Conservation (phyloP, 2,797 vertebrate genomes). For the Chanos chanos region DNA sequence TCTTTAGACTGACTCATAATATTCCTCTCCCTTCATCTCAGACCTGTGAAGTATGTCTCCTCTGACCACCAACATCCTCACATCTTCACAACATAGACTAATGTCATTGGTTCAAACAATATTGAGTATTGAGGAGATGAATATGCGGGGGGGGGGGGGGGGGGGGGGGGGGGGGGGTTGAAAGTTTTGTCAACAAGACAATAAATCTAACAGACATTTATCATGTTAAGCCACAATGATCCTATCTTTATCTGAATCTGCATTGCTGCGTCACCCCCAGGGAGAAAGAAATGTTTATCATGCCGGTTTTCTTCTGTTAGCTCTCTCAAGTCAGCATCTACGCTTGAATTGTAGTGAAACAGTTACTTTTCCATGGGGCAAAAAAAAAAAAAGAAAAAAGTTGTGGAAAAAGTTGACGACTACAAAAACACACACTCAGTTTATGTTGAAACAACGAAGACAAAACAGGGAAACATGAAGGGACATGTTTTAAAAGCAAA, state of each 20-base stretch:
- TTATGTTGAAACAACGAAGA: slow-evolving; percentile 59
- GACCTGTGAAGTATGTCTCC: background rate
- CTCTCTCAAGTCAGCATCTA: slow-evolving; percentile 33
- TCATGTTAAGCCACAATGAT: background rate
- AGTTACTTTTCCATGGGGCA: slow-evolving; percentile 18
- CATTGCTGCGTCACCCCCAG: slow-evolving; percentile 15
- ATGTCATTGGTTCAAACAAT: background rate
- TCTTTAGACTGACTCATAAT: slow-evolving; percentile 5
- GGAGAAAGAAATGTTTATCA: slow-evolving; percentile 38
- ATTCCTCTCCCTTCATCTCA: background rate
- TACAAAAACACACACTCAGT: slow-evolving; percentile 45
- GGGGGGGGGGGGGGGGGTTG: background rate
- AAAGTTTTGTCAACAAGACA: background rate
- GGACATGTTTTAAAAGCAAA: slow-evolving; percentile 46
- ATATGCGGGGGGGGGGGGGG: background rate
- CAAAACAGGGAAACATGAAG: slow-evolving; percentile 51
- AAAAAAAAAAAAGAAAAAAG: too few species aligned
- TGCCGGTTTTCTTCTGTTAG: slow-evolving; percentile 28
- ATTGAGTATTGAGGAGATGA: background rate
- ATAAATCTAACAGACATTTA: background rate
- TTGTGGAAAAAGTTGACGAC: slow-evolving; percentile 46
- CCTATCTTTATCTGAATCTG: slow-evolving; percentile 15
- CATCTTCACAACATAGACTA: slow-evolving; percentile 4
- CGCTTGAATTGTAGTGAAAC: slow-evolving; percentile 17
- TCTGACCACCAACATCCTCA: background rate